These are phyloP conservation scores for Drosophila ustulata DNA, from an alignment of 2,888 invertebrate species.

Conservation along the genomic window DNA sequence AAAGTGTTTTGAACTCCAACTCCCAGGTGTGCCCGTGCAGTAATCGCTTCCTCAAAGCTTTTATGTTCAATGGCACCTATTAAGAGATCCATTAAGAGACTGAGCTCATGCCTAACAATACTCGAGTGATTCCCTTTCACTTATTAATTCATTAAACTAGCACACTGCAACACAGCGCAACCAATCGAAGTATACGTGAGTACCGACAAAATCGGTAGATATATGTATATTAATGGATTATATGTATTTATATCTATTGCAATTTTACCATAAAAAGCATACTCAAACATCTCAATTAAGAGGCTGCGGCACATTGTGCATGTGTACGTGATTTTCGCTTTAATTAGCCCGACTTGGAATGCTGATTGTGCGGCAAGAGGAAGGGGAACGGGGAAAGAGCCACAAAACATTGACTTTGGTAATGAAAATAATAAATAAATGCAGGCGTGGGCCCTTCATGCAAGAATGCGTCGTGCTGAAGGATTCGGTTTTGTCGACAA, in stretches of 20 bases:
- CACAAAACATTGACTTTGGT: constrained; percentile 66
- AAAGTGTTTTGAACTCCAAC: constrained; percentile 5
- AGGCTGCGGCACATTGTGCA: constrained; percentile 27
- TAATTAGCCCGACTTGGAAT: constrained; percentile 50
- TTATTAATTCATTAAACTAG: constrained; percentile 37
- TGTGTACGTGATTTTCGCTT: constrained; percentile 65
- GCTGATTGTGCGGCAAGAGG: constrained; percentile 5
- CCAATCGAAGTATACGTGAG: constrained; percentile 15
- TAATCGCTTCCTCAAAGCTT: constrained; percentile 51
- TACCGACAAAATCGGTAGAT: background rate
- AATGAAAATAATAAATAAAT: constrained; percentile 54
- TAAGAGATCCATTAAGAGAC: constrained; percentile 55
- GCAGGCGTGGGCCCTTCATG: constrained; percentile 62
- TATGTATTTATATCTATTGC: constrained; percentile 41
- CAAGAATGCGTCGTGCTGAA: constrained; percentile 66
- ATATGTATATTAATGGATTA: background rate
- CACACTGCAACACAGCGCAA: constrained; percentile 24
- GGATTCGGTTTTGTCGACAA: constrained; percentile 36
- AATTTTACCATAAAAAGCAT: constrained; percentile 52
- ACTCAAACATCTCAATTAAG: constrained; percentile 57
- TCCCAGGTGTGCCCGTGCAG: constrained; percentile 18
- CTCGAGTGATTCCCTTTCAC: constrained; percentile 63
- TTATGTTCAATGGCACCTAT: constrained; percentile 48
- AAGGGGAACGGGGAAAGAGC: constrained; percentile 6
- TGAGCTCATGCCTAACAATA: constrained; percentile 64